Evolutionary conservation across 2,113 vertebrate genomes (phyloP), one percentile per base, ranked within the genome.

Genomic region (Nyctibius bracteatus): DNA sequence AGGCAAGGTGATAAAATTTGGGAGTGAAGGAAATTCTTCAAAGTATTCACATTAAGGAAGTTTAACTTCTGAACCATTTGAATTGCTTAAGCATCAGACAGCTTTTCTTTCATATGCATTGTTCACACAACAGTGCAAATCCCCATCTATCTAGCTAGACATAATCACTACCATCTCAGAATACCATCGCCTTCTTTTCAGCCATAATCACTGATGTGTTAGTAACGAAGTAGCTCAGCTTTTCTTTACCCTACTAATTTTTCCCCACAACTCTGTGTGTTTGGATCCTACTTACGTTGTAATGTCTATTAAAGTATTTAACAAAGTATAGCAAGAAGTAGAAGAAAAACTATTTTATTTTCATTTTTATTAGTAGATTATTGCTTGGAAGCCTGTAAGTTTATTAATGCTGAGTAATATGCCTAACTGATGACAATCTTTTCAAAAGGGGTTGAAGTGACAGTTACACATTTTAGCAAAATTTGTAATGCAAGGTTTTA

Each of bases 1-100:
- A 96, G 90, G 37, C 57, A 93, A 94, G 90, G 78, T 95, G 89
- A 74, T 96, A 90, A 65, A 66, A 96, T 87, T 77, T 89, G 28
- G 54, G 41, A 94, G 73, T 33, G 61, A 81, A 89, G 46, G 23
- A 86, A 88, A 86, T 96, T 92, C 86, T 94, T 97, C 92, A 87
- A 92, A 90, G 44, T 83, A 85, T 63, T 96, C 78, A 49, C 30
- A 63, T 74, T 93, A 65, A 74, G 73, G 57, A 96, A 88, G 24
- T 81, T 87, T 85, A 94, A 97, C 63, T 92, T 85, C 67, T 47
- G 80, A 92, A 77, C n/a, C 11, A 8, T 91, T 90, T 90, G 79
- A 90, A 86, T 72, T 94, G 71, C 65, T 90, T 80, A 94, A 90
- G 80, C 51, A 93, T 85, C 86, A 43, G 54, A 82, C 39, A 92